Conservation (phyloP, 2,888 invertebrate species). For the Diarsia rubi region DNA sequence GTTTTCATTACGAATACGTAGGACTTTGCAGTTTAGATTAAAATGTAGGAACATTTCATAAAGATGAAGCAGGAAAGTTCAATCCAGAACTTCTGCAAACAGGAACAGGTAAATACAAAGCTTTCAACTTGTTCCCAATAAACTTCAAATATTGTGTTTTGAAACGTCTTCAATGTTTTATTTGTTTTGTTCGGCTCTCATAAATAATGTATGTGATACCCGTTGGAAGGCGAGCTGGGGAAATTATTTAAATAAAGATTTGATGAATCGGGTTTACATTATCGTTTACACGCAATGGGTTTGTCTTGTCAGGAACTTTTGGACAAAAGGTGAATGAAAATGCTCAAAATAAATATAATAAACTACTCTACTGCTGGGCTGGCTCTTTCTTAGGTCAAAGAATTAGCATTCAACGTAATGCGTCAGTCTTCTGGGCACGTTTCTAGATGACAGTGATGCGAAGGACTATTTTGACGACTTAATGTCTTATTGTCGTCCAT, state of each 20-base stretch:
- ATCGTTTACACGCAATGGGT: conserved; percentile 4
- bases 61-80: conserved; percentile 9
- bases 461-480: too few relatives aligned
- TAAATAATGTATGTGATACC: conserved; percentile 53
- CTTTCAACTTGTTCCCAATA: conserved; percentile 43
- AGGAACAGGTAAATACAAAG: conserved; percentile 35
- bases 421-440: too few relatives aligned
- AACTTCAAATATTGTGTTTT: conserved; percentile 46
- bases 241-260: conserved; percentile 49
- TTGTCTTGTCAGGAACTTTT: neutral
- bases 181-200: conserved; percentile 50
- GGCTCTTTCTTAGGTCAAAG: too few relatives aligned
- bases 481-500: too few relatives aligned
- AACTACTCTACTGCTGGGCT: neutral
- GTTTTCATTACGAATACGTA: conserved; percentile 12
- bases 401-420: too few relatives aligned
- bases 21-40: neutral
- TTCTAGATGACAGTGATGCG: too few relatives aligned
- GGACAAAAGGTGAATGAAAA: neutral
- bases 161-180: conserved; percentile 48
- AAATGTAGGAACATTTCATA: neutral
- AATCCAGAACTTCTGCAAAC: neutral
- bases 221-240: conserved; percentile 38
- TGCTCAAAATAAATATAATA: neutral
- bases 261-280: conserved; percentile 32